Base-by-base conservation (phyloP, 2,888 invertebrate species). In the Pollenia amentaria region DNA sequence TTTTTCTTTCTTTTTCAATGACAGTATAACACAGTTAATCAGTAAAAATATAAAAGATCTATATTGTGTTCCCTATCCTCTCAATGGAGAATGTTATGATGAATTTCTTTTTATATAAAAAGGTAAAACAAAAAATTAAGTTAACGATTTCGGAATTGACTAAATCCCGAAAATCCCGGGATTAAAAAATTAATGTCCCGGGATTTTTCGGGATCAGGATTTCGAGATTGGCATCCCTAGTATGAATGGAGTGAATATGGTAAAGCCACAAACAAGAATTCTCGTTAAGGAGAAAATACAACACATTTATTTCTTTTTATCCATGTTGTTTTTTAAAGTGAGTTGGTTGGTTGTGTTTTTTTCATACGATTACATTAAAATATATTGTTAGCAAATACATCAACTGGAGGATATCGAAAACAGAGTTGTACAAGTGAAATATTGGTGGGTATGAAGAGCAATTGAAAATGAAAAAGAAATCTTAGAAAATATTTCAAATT, bases 371-470 rank as follows among this genome's bases (percentile, higher is more conserved):
- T 46, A 46, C 29, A 46, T 72, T 0, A 11, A 65, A 46, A 46
- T 60, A 40, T 70, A 70, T 60, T 62, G 70, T 70, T 69, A 55
- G 55, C 65, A 77, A 77, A 77, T 77, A 67, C 38, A 67, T 55
- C 65, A 77, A 65, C 14, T 51, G 21, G 40, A 29, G 42, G 46
- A 29, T 12, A 29, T 29, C 3, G 6, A 12, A 44, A 3, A 40
- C 62, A 62, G 51, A 70, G 62, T 40, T 78, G 78, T 46, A 18
- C 67, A 78, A 78, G 29, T 65, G 7, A 46, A 3, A 4, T 16
- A 62, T 46, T 8, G 46, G 57, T n/a, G 44, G 16, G 40, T 16
- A 46, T 29, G 16, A 48, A 62, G 42, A 8, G 2, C 4, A 18
- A 14, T 48, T 14, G 40, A 18, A 29, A n/a, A 29, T 29, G 29